Evolutionary conservation across 2,888 invertebrate genomes (phyloP), one percentile per base, ranked within the genome.

Genomic region (Himalopsyche anomala): DNA sequence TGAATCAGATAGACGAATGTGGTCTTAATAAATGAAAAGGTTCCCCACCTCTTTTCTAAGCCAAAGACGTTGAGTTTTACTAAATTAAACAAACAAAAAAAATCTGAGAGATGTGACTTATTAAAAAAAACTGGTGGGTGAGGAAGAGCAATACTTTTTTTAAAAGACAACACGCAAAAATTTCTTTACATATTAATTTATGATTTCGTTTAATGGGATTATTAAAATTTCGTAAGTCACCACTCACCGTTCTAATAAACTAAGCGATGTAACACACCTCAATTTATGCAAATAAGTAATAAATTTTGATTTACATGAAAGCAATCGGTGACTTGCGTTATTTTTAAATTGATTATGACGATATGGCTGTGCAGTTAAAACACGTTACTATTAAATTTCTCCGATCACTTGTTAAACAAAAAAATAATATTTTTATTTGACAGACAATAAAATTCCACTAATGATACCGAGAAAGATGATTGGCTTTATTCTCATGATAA

Each of bases 401-500:
- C 28, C 62, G 11, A 19, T 6, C 56, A 56, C 28, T 19, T 62
- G 11, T 19, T 62, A 62, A 62, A 62, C 51, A 51, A 62, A 62
- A 28, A n/a, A 62, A 8, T 19, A 62, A 62, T 19, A 56, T 56
- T 56, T 56, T 56, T 62, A 62, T 62, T 62, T 62, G 62, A 62
- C 62, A 62, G 62, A 62, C 62, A 62, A 62, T 62, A 62, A 62
- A 56, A 62, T 62, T 19, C 28, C 28, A 62, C 62, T 62, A 62
- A 62, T 62, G n/a, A 62, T 62, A 28, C 62, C 2, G n/a, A 62
- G 28, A 62, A 62, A 62, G 62, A 62, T 62, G 62, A 62, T 62
- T 62, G 62, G 62, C 62, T 62, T 11, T 62, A 62, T 62, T 62
- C 62, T 19, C 62, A 62, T 62, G 62, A 62, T 62, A 62, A 62